Evolutionary conservation across 2,888 invertebrate genomes (phyloP), one percentile per base, ranked within the genome.

Genomic region (Carcina quercana): DNA sequence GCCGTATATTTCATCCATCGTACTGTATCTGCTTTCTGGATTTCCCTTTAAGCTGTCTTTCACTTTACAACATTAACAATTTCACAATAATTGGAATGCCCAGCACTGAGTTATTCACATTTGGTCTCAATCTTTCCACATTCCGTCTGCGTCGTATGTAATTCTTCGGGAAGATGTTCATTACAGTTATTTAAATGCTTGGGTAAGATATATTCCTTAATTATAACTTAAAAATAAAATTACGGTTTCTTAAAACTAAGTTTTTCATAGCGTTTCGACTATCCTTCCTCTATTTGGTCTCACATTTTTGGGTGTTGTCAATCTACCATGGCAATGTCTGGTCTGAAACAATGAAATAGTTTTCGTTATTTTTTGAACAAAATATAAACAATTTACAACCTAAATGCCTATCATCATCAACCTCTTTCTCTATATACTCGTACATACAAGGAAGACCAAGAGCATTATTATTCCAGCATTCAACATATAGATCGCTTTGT

Each of bases 211-310:
- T 56, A 66, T 59, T 61, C 54, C 53, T 63, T 64, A 65, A 59
- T 26, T 52, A 45, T 63, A 68, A 62, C 68, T 76, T 78, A 78
- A 37, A 40, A 67, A 64, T 80, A 79, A 64, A 59, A 68, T 79
- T 78, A 82, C 79, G 79, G 76, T 76, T 80, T 67, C 75, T 61
- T 78, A 76, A 53, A 45, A 49, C 63, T 64, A 63, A 53, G 52
- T 62, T 51, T 62, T 47, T 62, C 63, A 53, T 62, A 56, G 55
- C 56, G 57, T 59, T 43, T 58, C 50, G 34, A 48, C 60, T 57
- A 51, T 53, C 59, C 66, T 65, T 61, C 57, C 58, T 54, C 57
- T 45, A 57, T 55, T 71, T 67, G 69, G 68, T 75, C 69, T 76
- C 73, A 55, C 49, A 33, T 49, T 45, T 55, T 57, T n/a, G n/a